Evolutionary conservation across 2,113 vertebrate genomes (phyloP), one percentile per base, ranked within the genome.

Genomic region (Cichladusa arquata): DNA sequence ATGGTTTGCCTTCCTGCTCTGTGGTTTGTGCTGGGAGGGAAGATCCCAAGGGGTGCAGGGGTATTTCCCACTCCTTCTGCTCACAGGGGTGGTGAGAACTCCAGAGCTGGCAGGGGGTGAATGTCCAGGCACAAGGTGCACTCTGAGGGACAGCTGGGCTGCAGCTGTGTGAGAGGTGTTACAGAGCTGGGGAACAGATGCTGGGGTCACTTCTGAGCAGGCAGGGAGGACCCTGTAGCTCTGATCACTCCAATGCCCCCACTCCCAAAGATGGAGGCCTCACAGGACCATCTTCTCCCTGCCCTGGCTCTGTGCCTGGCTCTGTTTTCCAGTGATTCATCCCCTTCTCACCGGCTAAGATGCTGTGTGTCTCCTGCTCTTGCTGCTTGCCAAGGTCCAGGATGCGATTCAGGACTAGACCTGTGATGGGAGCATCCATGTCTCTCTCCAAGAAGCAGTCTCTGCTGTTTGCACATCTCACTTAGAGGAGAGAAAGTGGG

Each of bases 291-390:
- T 91, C 69, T 74, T 89, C 83, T 92, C 64, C 53, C 65, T 86
- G 65, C 65, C 92, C 69, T 94, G 93, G 62, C 93, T 93, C 85
- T 2, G 4, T 84, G 81, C 85, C 95, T 92, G 69, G 44, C n/a
- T 82, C 74, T 88, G 60, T 94, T 95, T 95, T 90, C 81, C 56
- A 73, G 90, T 92, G 96, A 88, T 95, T 95, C 92, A 95, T 93
- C 60, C 92, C 44, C 70, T 85, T 67, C 92, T 87, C 88, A 11
- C 34, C 2, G 34, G 56, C 88, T 73, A 15, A 90, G 88, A 77
- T 60, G 66, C 74, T 54, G 45, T 45, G 26, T 81, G 53, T 80
- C 81, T 84, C 80, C 88, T 77, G 70, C 85, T 95, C 42, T 66
- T 2, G 5, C 94, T 62, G 60, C 56, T 70, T 92, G 67, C 76